These are phyloP conservation scores for Ochotona princeps DNA, from an alignment of 2,113 vertebrate species.

Conservation along the genomic window DNA sequence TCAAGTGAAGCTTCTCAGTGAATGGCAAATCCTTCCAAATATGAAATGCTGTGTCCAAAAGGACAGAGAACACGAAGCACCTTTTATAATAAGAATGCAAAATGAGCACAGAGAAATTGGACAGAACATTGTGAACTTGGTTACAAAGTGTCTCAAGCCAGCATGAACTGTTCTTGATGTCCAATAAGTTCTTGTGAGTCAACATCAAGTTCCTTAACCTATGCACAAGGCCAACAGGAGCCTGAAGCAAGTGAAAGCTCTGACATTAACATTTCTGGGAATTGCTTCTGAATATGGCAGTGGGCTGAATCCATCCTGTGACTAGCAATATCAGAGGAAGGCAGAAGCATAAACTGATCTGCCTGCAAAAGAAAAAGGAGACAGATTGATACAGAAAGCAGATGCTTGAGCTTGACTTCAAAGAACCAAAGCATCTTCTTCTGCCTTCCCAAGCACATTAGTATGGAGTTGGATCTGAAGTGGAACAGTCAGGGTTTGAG, in stretches of 20 bases:
- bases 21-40: conserved; percentile 57
- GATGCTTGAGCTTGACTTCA: background rate
- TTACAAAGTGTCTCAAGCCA: background rate
- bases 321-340: background rate
- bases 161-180: background rate
- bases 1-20: conserved; percentile 12
- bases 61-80: conserved; percentile 25
- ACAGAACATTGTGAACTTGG: background rate
- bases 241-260: background rate
- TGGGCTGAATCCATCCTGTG: background rate
- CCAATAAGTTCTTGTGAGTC: background rate
- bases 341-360: background rate
- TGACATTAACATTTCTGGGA: background rate
- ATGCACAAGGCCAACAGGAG: background rate
- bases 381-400: background rate
- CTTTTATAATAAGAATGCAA: conserved; percentile 53
- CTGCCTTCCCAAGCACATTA: too few relatives aligned
- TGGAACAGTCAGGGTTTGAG: too few relatives aligned
- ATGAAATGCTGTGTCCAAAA: conserved; percentile 28
- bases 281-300: background rate
- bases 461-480: too few relatives aligned
- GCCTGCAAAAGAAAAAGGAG: background rate
- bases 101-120: conserved; percentile 40
- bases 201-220: background rate
- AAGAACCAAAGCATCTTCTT: background rate